Percentiles rank a stretch among this genome's conserved stretches.
phyloP scores from a whole-genome alignment of 2,797 vertebrate genomes.

The Chanos chanos region DNA sequence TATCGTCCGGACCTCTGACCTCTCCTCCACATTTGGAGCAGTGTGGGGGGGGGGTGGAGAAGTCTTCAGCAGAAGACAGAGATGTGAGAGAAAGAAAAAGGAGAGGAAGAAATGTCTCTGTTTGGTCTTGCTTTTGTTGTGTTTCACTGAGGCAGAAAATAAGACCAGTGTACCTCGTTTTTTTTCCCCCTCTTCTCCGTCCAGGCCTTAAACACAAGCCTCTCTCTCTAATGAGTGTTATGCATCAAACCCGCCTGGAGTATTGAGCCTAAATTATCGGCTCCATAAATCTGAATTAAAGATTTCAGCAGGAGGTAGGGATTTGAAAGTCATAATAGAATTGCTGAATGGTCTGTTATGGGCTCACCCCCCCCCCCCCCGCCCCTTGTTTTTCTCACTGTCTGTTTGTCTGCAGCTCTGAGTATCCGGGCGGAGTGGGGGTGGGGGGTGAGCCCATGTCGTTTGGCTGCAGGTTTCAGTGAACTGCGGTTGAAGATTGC shows the following conservation, averaged over 20 bases:
- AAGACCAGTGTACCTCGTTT: neutral
- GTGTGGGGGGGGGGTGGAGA: too few relatives aligned
- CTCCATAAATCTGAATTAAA: conserved; percentile 25
- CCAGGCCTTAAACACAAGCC: neutral
- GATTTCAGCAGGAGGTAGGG: neutral
- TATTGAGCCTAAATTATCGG: conserved; percentile 4
- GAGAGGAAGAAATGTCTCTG: too few relatives aligned
- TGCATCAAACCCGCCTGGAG: conserved; percentile 15
- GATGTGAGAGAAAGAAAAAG: conserved; percentile 7
- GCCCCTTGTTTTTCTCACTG: too few relatives aligned
- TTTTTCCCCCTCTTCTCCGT: conserved; percentile 11
- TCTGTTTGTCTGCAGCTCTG: too few relatives aligned
- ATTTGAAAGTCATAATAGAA: neutral
- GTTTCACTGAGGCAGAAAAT: conserved; percentile 25
- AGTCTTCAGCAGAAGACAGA: conserved; percentile 1
- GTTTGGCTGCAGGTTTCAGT: neutral
- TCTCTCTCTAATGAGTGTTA: conserved; percentile 17
- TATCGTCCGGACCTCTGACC: too few relatives aligned
- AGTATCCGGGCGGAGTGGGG: too few relatives aligned
- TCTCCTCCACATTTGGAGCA: too few relatives aligned
- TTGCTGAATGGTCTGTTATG: neutral
- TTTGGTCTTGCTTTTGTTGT: conserved; percentile 24
- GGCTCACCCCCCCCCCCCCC: too few relatives aligned
- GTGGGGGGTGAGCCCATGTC: too few relatives aligned
- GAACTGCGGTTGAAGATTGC: conserved; percentile 23